phyloP scores from a whole-genome alignment of 2,113 vertebrate species.

The Brachyhypopomus occidentalis region DNA sequence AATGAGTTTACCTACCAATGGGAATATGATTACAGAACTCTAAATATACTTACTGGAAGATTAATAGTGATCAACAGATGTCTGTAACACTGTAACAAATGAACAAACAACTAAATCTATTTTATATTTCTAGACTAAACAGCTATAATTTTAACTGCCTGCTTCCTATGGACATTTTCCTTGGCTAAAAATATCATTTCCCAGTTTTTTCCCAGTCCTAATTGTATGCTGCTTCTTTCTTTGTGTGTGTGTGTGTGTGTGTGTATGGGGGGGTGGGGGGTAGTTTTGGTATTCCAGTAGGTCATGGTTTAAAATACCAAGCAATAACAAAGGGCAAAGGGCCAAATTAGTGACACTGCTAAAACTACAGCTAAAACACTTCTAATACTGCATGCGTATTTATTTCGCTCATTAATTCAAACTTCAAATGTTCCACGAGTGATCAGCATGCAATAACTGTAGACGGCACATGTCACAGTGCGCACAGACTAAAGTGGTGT shows the following conservation, averaged over 20 bases:
- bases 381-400: background rate
- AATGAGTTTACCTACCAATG: background rate
- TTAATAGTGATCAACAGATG: background rate
- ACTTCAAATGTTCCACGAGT: constrained; percentile 49
- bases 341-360: constrained; percentile 10
- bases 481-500: background rate
- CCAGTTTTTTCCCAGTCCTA: too few relatives aligned
- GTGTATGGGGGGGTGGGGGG: background rate
- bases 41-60: background rate
- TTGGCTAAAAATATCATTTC: background rate
- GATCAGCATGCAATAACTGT: constrained; percentile 50
- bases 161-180: constrained; percentile 20
- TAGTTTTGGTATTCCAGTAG: background rate
- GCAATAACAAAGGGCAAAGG: background rate
- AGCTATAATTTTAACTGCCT: constrained; percentile 20
- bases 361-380: background rate
- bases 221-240: background rate
- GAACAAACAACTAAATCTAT: background rate
- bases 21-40: background rate
- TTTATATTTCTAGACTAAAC: constrained; percentile 12
- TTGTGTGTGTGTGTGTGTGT: background rate
- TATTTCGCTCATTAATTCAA: constrained; percentile 48
- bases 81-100: constrained; percentile 15
- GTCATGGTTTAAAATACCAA: background rate
- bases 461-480: background rate